phyloP scores from a whole-genome alignment of 2,797 vertebrate species.

The Podarcis siculus region DNA sequence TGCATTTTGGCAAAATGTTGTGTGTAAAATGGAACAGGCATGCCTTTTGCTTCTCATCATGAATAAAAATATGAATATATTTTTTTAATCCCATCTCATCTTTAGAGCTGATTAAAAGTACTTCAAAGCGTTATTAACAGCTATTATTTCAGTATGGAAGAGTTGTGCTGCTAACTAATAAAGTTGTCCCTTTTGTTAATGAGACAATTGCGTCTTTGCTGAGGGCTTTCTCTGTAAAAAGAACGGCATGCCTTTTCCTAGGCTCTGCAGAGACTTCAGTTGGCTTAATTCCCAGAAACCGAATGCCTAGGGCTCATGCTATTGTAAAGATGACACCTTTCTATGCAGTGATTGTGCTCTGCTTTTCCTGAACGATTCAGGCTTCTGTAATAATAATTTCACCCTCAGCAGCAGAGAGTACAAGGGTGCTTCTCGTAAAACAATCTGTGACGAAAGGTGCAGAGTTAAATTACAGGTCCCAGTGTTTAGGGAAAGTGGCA shows the following conservation, averaged over 20 bases:
- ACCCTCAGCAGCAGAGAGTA: background rate
- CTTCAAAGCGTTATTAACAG: fast-evolving
- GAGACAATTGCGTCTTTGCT: conserved; percentile 39
- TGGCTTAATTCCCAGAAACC: conserved; percentile 43
- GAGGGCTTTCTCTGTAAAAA: conserved; percentile 5
- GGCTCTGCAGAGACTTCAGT: conserved; percentile 46
- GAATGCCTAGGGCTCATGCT: conserved; percentile 26
- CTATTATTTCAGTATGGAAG: conserved; percentile 38
- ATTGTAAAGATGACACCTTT: conserved; percentile 35
- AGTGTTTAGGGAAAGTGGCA: background rate
- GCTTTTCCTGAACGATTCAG: background rate
- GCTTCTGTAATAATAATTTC: background rate
- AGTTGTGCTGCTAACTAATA: conserved; percentile 25
- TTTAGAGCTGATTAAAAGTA: conserved; percentile 9
- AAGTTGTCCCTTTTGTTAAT: conserved; percentile 22
- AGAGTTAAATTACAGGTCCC: background rate
- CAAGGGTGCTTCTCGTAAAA: background rate
- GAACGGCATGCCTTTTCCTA: background rate
- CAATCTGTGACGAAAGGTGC: background rate
- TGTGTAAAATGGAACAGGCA: background rate
- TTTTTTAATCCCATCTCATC: background rate
- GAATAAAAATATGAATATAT: background rate
- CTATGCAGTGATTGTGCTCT: conserved; percentile 16
- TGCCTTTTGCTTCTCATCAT: background rate
- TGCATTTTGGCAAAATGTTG: background rate